These are phyloP conservation scores for Drosophila athabasca DNA, from an alignment of 1,140 invertebrate genomes.

Conservation along the genomic window DNA sequence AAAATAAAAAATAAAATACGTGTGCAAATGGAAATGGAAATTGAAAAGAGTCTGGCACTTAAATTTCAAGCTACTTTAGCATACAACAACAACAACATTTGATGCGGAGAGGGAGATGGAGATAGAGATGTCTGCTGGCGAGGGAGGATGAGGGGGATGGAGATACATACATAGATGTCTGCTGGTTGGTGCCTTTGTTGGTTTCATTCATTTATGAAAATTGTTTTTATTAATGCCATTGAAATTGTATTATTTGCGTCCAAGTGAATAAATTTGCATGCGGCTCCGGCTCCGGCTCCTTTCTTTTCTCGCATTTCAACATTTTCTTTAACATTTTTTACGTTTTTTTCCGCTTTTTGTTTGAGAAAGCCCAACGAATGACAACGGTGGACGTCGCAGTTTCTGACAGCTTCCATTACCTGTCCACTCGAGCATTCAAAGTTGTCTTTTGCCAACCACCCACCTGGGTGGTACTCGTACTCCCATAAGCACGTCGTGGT, in stretches of 20 bases:
- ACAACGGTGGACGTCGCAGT: constrained; percentile 51
- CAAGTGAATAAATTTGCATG: constrained; percentile 72
- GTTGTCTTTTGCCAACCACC: constrained; percentile 5
- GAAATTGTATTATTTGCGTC: constrained; percentile 80
- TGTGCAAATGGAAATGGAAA: constrained; percentile 16
- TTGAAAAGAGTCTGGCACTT: constrained; percentile 15
- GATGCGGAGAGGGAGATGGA: constrained; percentile 9
- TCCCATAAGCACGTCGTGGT: constrained; percentile 44
- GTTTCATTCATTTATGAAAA: constrained; percentile 76
- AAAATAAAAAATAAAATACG: constrained; percentile 6
- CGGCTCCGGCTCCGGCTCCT: constrained; percentile 26
- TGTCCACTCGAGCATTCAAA: constrained; percentile 49
- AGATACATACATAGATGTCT: constrained; percentile 6
- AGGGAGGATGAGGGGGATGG: too few relatives aligned
- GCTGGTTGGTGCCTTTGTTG: constrained; percentile 14
- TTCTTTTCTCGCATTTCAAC: constrained; percentile 49
- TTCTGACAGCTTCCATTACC: constrained; percentile 58
- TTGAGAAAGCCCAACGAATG: constrained; percentile 33
- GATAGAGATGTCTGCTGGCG: too few relatives aligned
- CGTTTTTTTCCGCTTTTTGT: constrained; percentile 5
- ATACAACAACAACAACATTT: constrained; percentile 59
- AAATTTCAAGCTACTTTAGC: constrained; percentile 62
- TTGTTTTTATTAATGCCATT: constrained; percentile 76
- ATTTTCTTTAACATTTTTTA: constrained; percentile 35
- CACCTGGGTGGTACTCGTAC: not conserved